These are phyloP conservation scores for Pterocles gutturalis DNA, from an alignment of 2,113 vertebrate genomes.

Conservation along the genomic window DNA sequence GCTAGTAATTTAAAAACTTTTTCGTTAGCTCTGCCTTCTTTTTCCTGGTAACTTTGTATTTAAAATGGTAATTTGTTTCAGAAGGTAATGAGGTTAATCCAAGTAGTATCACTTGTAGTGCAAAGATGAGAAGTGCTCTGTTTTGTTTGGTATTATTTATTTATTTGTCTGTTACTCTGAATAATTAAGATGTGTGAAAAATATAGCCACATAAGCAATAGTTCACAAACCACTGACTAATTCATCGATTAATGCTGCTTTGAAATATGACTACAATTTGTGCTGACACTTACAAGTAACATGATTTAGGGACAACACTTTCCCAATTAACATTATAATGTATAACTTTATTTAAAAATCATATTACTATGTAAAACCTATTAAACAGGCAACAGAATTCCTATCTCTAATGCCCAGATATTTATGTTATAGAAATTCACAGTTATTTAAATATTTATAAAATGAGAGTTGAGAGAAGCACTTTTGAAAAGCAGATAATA, in stretches of 20 bases:
- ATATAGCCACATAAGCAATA: conserved; percentile 33
- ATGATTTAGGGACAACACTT: conserved; percentile 57
- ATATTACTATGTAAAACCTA: conserved; percentile 58
- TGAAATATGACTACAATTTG: conserved; percentile 58
- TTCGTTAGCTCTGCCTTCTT: background rate
- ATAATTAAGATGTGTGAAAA: conserved; percentile 56
- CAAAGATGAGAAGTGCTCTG: background rate
- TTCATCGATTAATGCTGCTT: conserved; percentile 57
- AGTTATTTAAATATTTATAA: conserved; percentile 87
- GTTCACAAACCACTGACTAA: conserved; percentile 43
- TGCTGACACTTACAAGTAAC: conserved; percentile 30
- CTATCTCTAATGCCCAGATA: conserved; percentile 64
- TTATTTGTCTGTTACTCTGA: conserved; percentile 19
- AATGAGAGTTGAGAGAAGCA: conserved; percentile 73
- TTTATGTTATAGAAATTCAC: conserved; percentile 76
- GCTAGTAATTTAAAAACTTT: background rate
- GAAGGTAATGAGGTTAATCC: background rate
- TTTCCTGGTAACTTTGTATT: background rate
- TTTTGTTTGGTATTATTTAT: background rate
- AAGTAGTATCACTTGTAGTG: background rate
- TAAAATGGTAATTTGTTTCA: background rate
- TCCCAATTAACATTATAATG: conserved; percentile 62
- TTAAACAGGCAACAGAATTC: conserved; percentile 59
- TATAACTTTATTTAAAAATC: conserved; percentile 52
- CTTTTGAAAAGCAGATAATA: conserved; percentile 84